Percentiles rank a stretch among this genome's conserved stretches.
phyloP scores from a whole-genome alignment of 2,888 invertebrate genomes.

The Scaptomyza cyrtandrae region DNA sequence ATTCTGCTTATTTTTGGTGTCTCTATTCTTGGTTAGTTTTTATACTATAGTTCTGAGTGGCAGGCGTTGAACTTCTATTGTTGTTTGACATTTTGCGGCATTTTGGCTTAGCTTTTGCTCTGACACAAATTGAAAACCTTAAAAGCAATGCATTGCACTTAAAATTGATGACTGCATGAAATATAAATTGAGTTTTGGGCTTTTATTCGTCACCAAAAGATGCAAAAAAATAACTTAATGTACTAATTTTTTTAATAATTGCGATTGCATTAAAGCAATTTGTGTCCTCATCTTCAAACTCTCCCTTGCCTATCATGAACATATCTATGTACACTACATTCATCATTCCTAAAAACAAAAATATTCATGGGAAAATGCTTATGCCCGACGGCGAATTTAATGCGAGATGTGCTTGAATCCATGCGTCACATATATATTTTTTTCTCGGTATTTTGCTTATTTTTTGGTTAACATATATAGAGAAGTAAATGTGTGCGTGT shows the following conservation, averaged over 20 bases:
- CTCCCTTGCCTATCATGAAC: neutral
- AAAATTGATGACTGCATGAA: slow-evolving; percentile 18
- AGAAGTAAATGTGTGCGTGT: slow-evolving; percentile 22
- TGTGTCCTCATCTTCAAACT: slow-evolving; percentile 3
- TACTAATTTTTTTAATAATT: slow-evolving; percentile 6
- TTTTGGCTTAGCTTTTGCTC: no score
- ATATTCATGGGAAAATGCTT: slow-evolving; percentile 62
- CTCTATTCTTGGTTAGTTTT: slow-evolving; percentile 43
- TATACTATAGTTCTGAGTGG: slow-evolving; percentile 25
- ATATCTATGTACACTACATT: neutral
- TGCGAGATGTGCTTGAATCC: slow-evolving; percentile 59
- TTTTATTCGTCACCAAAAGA: no score
- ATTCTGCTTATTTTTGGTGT: slow-evolving; percentile 28
- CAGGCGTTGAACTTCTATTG: slow-evolving; percentile 63
- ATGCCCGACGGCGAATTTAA: slow-evolving; percentile 53
- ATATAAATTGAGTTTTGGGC: no score
- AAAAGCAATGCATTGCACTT: slow-evolving; percentile 20
- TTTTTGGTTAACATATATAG: slow-evolving; percentile 6
- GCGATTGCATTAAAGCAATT: slow-evolving; percentile 42
- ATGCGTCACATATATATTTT: slow-evolving; percentile 38
- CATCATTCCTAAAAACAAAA: no score
- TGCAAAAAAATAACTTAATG: no score
- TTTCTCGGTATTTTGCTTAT: slow-evolving; percentile 4
- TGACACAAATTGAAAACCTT: no score
- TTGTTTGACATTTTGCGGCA: slow-evolving; percentile 60